Percentiles rank a stretch among this genome's conserved stretches.
Evolutionary conservation across 2,888 invertebrate genomes (phyloP).

Genomic region (Hypselothyrea guttata): DNA sequence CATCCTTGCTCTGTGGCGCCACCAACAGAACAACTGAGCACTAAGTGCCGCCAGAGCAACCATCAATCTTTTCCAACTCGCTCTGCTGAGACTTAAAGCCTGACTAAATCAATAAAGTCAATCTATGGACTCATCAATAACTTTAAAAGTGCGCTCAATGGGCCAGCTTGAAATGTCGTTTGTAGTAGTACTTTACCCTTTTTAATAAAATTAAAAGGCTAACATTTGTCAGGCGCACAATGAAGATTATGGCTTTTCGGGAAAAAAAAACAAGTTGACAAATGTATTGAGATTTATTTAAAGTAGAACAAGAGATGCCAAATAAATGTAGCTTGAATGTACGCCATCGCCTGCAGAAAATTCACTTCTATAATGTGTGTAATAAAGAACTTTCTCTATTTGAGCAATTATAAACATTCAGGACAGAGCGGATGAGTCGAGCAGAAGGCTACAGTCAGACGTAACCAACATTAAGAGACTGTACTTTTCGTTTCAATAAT

Average conservation of each 20-base stretch:
- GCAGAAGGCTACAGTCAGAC: too few relatives aligned
- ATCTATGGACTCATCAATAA: conserved; percentile 56
- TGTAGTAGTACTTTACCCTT: conserved; percentile 35
- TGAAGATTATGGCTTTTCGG: conserved; percentile 2
- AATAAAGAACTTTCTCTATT: too few relatives aligned
- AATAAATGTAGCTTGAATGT: neutral
- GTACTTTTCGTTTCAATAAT: too few relatives aligned
- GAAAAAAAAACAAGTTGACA: conserved; percentile 12
- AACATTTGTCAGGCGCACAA: conserved; percentile 44
- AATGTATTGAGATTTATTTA: conserved; percentile 31
- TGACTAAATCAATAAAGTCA: conserved; percentile 63
- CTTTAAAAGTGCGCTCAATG: conserved; percentile 25
- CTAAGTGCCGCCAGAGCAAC: conserved; percentile 60
- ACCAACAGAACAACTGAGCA: conserved; percentile 36
- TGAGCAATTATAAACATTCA: conserved; percentile 15
- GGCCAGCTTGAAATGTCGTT: conserved; percentile 26
- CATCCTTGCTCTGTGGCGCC: conserved; percentile 29
- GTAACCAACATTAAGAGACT: too few relatives aligned
- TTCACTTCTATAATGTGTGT: too few relatives aligned
- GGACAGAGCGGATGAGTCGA: too few relatives aligned
- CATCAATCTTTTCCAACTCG: conserved; percentile 58
- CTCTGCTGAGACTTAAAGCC: conserved; percentile 47
- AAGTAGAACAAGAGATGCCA: neutral
- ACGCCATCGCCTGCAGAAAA: neutral
- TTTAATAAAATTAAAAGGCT: conserved; percentile 55